Base-by-base conservation (phyloP, 1,140 invertebrate genomes). In the Arion vulgaris region DNA sequence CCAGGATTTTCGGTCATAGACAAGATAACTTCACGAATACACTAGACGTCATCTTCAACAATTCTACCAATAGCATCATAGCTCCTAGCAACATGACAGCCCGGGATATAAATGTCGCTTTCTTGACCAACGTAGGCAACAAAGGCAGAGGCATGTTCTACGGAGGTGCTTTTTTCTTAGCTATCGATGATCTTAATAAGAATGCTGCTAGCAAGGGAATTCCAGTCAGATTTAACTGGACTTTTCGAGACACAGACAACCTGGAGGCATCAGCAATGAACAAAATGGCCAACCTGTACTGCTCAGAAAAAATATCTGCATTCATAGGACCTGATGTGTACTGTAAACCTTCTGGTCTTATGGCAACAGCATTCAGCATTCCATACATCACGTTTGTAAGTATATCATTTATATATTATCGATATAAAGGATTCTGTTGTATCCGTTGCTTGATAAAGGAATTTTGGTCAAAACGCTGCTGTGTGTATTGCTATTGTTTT, bases 361-460 rank as follows among this genome's bases (percentile, higher is more conserved):
- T 99, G 80, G 95, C 98, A 15, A 96, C 97, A 86, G 95, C 97
- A 19, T 94, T 96, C 88, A 98, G 99, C 93, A 94, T 98, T 90
- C 97, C 98, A 45, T 98, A 99, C 96, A 97, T 99, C 91, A 97
- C 97, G 89, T 98, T 98, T 93, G 97, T 98, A 93, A 96, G 96
- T 89, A 83, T 51, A 45, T 15, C 41, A n/a, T n/a, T n/a, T n/a
- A n/a, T n/a, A n/a, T n/a, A n/a, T n/a, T n/a, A n/a, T n/a, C n/a
- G n/a, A n/a, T n/a, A n/a, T n/a, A n/a, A n/a, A n/a, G n/a, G n/a
- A n/a, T n/a, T n/a, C n/a, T n/a, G n/a, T n/a, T n/a, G n/a, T n/a
- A n/a, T n/a, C n/a, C n/a, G n/a, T n/a, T n/a, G n/a, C n/a, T n/a
- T n/a, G n/a, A n/a, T n/a, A n/a, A n/a, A n/a, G n/a, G n/a, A n/a